These are phyloP conservation scores for Pararge aegeria DNA, from an alignment of 1,140 invertebrate genomes.

Conservation along the genomic window DNA sequence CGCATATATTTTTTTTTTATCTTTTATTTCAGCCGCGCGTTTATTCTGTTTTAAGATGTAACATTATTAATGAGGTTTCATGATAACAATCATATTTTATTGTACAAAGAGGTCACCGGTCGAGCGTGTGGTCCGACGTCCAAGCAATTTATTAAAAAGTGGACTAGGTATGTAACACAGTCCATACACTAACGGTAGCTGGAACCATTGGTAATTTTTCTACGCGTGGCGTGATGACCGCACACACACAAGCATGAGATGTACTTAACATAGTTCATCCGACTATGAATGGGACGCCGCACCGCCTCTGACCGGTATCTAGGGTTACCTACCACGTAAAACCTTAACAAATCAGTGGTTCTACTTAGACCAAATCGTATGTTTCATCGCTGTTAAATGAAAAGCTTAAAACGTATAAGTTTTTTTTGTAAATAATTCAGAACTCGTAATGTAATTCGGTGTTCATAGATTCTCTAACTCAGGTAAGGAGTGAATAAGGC, in stretches of 20 bases:
- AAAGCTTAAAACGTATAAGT: too few relatives aligned
- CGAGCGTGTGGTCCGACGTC: constrained; percentile 40
- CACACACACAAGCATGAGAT: constrained; percentile 32
- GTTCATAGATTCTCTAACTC: too few relatives aligned
- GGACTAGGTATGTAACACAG: constrained; percentile 29
- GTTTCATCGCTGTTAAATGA: too few relatives aligned
- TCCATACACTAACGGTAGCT: constrained; percentile 40
- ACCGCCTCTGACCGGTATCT: constrained; percentile 48
- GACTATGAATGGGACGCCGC: constrained; percentile 59
- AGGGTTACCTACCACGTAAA: constrained; percentile 54
- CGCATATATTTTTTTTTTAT: constrained; percentile 22
- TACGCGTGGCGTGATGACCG: constrained; percentile 8
- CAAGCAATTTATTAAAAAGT: constrained; percentile 45
- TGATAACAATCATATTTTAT: constrained; percentile 43
- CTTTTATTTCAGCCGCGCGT: constrained; percentile 18
- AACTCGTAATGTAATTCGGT: too few relatives aligned
- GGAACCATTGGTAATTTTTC: constrained; percentile 23
- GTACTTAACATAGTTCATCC: constrained; percentile 34
- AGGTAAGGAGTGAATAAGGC: too few relatives aligned
- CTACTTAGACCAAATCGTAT: too few relatives aligned
- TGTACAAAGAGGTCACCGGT: constrained; percentile 51
- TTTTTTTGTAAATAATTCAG: too few relatives aligned
- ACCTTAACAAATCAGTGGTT: too few relatives aligned
- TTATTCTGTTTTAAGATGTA: constrained; percentile 33
- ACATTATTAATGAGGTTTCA: constrained; percentile 34